phyloP scores from a whole-genome alignment of 1,140 invertebrate species.

The Drosophila cardini region DNA sequence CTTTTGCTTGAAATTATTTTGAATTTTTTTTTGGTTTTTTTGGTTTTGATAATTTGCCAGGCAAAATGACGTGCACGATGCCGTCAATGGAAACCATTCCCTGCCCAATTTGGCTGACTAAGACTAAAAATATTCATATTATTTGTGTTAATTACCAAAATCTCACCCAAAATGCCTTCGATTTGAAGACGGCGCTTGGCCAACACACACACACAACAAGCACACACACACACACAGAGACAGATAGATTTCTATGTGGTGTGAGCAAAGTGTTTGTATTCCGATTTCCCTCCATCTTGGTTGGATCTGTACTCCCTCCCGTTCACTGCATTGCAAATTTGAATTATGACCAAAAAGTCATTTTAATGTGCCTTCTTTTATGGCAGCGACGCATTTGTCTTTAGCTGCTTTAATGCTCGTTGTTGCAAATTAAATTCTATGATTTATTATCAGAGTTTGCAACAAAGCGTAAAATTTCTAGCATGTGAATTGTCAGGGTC shows the following conservation, averaged over 20 bases:
- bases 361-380: conserved; percentile 51
- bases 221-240: background rate
- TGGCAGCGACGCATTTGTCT: conserved; percentile 61
- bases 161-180: conserved; percentile 65
- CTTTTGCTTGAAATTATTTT: conserved; percentile 7
- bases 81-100: conserved; percentile 42
- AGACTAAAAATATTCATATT: conserved; percentile 59
- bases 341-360: conserved; percentile 68
- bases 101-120: conserved; percentile 59
- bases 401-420: conserved; percentile 28
- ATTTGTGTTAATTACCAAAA: conserved; percentile 78
- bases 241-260: too few relatives aligned
- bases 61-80: conserved; percentile 59
- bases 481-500: conserved; percentile 30
- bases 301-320: background rate
- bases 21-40: background rate
- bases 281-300: background rate
- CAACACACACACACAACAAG: conserved; percentile 37
- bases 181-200: conserved; percentile 49
- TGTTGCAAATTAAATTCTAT: conserved; percentile 73
- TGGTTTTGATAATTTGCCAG: conserved; percentile 62
- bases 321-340: conserved; percentile 41
- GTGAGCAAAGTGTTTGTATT: background rate
- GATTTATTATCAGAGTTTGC: conserved; percentile 79
- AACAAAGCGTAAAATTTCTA: conserved; percentile 79